Base-by-base conservation (phyloP, 2,797 vertebrate species). In the Podarcis lilfordi region DNA sequence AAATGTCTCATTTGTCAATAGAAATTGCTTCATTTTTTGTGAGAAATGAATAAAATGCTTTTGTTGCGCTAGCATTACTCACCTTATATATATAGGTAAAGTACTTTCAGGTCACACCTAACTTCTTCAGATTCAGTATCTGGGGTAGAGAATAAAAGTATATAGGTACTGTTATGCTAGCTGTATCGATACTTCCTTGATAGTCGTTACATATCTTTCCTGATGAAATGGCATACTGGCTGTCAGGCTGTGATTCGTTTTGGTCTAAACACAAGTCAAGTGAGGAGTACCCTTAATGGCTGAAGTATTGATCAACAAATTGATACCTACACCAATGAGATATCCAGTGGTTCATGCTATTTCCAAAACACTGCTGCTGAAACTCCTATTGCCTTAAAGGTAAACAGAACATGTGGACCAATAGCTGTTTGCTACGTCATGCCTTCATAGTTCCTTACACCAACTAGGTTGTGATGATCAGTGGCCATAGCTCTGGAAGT, bases 41-140 rank as follows among this genome's bases (percentile, higher is more conserved):
- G 80, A 87, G 80, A 55, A 29, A 84, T 84, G 17, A 89, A 71
- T 55, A 91, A 93, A 43, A 83, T 3, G 59, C 87, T 93, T 61
- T 1, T 79, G 25, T 88, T 89, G 43, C 17, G n/a, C 80, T 88
- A 84, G n/a, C 11, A 15, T 91, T 88, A 61, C 45, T 91, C 50
- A 74, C 32, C 37, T 35, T 21, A 11, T 69, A 25, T 10, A 74
- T 64, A 19, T 64, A 64, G 23, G 21, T 23, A 64, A 64, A 64
- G 61, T 64, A 64, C 61, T 64, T 64, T 64, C 61, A 23, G 21
- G 61, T 64, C 61, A 64, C 21, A 64, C 61, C 17, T 19, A 21
- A 37, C 32, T 74, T 35, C 32, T 35, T 74, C 21, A 17, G 32
- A 74, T 17, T 74, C 7, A 27, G 32, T 74, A 17, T 74, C 32